These are phyloP conservation scores for Amphipoea lucens DNA, from an alignment of 2,888 invertebrate genomes.

Conservation along the genomic window DNA sequence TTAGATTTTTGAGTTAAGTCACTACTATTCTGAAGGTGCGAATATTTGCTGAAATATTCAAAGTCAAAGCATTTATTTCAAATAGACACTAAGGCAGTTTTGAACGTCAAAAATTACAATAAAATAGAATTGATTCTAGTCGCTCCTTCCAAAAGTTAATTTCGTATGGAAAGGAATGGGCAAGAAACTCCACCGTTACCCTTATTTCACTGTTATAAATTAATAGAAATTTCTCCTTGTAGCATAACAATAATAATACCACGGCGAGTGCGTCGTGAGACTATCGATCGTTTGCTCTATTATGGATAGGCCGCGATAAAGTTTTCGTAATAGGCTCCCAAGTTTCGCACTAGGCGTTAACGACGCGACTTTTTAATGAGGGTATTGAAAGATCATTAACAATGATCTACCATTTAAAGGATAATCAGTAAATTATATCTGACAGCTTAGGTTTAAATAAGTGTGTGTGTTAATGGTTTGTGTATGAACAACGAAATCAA, in stretches of 20 bases:
- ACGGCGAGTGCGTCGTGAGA: conserved; percentile 24
- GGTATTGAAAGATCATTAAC: too few species aligned
- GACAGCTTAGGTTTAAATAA: background rate
- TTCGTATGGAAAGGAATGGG: too few species aligned
- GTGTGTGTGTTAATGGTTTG: background rate
- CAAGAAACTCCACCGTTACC: too few species aligned
- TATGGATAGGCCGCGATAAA: conserved; percentile 64
- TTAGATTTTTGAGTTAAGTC: too few species aligned
- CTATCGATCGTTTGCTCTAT: conserved; percentile 57
- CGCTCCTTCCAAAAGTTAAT: too few species aligned
- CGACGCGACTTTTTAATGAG: background rate
- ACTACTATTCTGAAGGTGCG: too few species aligned
- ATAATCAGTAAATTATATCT: background rate
- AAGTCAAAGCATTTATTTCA: too few species aligned
- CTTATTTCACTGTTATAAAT: too few species aligned
- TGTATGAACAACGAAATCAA: background rate
- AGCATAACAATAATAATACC: conserved; percentile 17
- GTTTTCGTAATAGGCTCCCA: conserved; percentile 57
- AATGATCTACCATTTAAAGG: background rate
- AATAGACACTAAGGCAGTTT: too few species aligned
- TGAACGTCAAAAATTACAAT: too few species aligned
- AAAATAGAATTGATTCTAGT: too few species aligned
- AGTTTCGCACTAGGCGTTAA: conserved; percentile 46
- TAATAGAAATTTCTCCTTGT: conserved; percentile 40
- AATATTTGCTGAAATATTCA: too few species aligned